A percentile compares a stretch with the other conserved stretches of the same genome.
Evolutionary conservation across 1,140 invertebrate species (phyloP).

Genomic region (Plectrocnemia conspersa): DNA sequence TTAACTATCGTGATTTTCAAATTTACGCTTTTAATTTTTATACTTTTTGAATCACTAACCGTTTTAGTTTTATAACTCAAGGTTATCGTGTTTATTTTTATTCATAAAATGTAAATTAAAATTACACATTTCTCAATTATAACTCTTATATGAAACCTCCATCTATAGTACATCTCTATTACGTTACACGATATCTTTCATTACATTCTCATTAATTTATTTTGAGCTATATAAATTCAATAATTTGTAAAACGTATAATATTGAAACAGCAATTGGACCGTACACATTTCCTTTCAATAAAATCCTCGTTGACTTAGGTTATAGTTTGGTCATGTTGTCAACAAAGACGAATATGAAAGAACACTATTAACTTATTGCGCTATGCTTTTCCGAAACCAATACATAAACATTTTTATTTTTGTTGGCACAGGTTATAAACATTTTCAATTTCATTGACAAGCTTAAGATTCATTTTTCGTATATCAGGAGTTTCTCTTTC

Average conservation of each 20-base stretch:
- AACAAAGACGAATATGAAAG: conserved; percentile 12
- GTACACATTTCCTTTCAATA: conserved; percentile 10
- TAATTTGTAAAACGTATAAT: conserved; percentile 1
- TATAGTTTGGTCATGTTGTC: conserved; percentile 17
- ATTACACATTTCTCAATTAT: conserved; percentile 18
- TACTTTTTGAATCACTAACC: conserved; percentile 35
- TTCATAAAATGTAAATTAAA: conserved; percentile 25
- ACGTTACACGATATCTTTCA: conserved; percentile 9
- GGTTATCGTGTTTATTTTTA: conserved; percentile 34
- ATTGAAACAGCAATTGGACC: conserved; percentile 15
- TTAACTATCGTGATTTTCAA: conserved; percentile 35
- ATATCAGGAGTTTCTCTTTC: too few relatives aligned
- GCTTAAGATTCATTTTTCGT: too few relatives aligned
- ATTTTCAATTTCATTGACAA: too few relatives aligned
- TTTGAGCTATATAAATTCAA: conserved; percentile 11
- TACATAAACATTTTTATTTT: too few relatives aligned
- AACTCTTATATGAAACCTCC: conserved; percentile 13
- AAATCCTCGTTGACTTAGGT: conserved; percentile 1
- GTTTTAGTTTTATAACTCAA: conserved; percentile 35
- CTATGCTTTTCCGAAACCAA: conserved; percentile 11
- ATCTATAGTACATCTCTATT: conserved; percentile 15
- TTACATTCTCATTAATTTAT: conserved; percentile 3
- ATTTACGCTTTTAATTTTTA: conserved; percentile 24
- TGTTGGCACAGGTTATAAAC: too few relatives aligned
- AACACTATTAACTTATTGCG: conserved; percentile 13